Percentiles rank a stretch among this genome's conserved stretches.
phyloP scores from a whole-genome alignment of 1,140 invertebrate species.

The Octopus bimaculoides region DNA sequence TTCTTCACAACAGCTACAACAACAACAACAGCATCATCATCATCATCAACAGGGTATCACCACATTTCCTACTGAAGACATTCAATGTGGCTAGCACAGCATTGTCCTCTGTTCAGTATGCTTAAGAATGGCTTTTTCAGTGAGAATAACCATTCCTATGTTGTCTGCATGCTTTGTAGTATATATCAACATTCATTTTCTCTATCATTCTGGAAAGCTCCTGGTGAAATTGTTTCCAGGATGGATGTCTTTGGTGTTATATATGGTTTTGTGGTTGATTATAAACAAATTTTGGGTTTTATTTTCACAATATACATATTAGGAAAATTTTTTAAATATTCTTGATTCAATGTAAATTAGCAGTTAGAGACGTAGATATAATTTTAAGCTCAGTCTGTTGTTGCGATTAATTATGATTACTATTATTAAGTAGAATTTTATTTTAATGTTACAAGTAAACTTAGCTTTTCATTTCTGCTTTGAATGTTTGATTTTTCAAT shows the following conservation, averaged over 20 bases:
- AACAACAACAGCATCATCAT: constrained; percentile 20
- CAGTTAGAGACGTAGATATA: no score
- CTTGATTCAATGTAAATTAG: no score
- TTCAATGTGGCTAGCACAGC: constrained; percentile 9
- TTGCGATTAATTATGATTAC: no score
- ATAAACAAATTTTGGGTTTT: not conserved
- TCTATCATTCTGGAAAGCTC: constrained; percentile 8
- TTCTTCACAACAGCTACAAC: constrained; percentile 24
- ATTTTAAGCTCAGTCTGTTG: no score
- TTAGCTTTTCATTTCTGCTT: no score
- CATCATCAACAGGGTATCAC: constrained; percentile 18
- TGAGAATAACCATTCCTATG: not conserved
- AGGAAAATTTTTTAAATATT: no score
- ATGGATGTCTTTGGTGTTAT: not conserved
- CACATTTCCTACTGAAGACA: constrained; percentile 11
- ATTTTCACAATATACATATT: no score
- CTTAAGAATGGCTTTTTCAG: constrained; percentile 10
- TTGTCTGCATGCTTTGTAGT: constrained; percentile 8
- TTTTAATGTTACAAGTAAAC: no score
- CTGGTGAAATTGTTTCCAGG: constrained; percentile 2
- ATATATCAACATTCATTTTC: constrained; percentile 1
- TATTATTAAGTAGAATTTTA: no score
- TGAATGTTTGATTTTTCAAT: no score
- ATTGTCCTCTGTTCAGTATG: constrained; percentile 1
- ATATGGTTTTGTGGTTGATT: not conserved